A percentile compares a stretch with the other conserved stretches of the same genome.
Evolutionary conservation across 2,797 vertebrate species (phyloP).

Genomic region (Enteromius mattozi): DNA sequence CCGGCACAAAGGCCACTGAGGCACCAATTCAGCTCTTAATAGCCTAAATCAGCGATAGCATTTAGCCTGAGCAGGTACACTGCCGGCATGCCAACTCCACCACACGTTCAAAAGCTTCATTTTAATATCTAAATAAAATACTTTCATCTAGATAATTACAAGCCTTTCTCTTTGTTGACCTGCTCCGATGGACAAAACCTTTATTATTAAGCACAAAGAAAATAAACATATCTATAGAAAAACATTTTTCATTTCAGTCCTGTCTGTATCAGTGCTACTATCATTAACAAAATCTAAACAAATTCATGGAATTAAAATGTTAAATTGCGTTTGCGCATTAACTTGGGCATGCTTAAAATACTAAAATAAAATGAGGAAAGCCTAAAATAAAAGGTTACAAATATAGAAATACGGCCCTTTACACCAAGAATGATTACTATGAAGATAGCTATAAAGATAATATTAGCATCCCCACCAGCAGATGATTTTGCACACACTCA

Average conservation of each 20-base stretch:
- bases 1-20: constrained; percentile 62
- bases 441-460: background rate
- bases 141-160: constrained; percentile 73
- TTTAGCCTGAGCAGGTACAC: constrained; percentile 65
- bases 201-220: background rate
- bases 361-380: background rate
- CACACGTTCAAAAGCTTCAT: constrained; percentile 68
- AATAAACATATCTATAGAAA: background rate
- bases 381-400: background rate
- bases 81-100: constrained; percentile 69
- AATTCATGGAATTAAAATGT: background rate
- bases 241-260: background rate
- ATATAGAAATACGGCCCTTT: background rate
- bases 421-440: background rate
- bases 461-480: background rate
- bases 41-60: constrained; percentile 78
- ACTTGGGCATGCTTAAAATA: background rate
- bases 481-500: background rate
- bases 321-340: background rate
- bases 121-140: constrained; percentile 72
- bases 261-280: background rate
- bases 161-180: constrained; percentile 53
- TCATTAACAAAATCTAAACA: background rate
- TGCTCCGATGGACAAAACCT: background rate
- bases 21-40: constrained; percentile 79